phyloP scores from a whole-genome alignment of 2,888 invertebrate species.

The Leptinotarsa haldemani region DNA sequence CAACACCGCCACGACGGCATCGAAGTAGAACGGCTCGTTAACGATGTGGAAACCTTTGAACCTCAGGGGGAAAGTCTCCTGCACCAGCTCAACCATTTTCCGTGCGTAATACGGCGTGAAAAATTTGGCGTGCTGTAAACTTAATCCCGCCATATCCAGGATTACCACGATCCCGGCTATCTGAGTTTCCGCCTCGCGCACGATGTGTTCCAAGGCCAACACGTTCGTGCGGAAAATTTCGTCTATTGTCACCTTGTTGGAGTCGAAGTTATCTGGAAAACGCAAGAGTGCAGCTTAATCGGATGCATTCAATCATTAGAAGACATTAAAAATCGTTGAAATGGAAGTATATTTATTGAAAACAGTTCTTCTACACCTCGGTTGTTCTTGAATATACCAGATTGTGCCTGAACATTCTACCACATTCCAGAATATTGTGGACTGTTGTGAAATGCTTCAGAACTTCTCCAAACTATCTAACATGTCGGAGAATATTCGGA shows the following conservation, averaged over 20 bases:
- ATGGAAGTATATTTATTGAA: no score
- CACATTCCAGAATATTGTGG: no score
- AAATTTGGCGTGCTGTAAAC: constrained; percentile 67
- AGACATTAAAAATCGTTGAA: no score
- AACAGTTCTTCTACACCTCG: no score
- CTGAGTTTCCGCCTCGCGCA: constrained; percentile 70
- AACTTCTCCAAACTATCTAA: no score
- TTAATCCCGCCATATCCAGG: constrained; percentile 65
- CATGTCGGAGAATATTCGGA: no score
- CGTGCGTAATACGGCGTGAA: constrained; percentile 67
- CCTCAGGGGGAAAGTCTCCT: constrained; percentile 67
- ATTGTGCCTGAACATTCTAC: no score
- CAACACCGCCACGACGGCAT: constrained; percentile 74
- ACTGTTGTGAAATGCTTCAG: no score
- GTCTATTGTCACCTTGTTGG: constrained; percentile 65
- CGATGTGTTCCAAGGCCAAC: constrained; percentile 68
- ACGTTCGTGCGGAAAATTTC: constrained; percentile 69
- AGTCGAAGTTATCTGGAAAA: constrained; percentile 65
- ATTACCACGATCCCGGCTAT: constrained; percentile 70
- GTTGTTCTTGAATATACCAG: no score
- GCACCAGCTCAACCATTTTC: constrained; percentile 66
- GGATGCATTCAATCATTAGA: no score
- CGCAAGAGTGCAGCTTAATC: not conserved
- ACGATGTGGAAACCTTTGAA: constrained; percentile 67
- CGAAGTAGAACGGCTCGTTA: constrained; percentile 67